Evolutionary conservation across 2,888 invertebrate species (phyloP).

Genomic region (Mesoligia furuncula): DNA sequence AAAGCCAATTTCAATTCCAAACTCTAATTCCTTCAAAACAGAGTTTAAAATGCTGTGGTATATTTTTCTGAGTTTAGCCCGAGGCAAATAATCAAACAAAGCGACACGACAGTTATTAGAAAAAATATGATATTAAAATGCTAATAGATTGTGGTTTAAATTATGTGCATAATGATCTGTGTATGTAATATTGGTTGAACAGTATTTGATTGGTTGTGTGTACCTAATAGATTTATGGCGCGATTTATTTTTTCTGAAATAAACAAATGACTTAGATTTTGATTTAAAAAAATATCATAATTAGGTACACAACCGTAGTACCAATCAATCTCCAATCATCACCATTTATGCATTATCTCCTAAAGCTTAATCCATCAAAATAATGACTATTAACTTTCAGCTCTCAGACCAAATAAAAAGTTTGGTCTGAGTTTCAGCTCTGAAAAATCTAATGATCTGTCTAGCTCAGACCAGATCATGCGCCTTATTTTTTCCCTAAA

Average conservation of each 20-base stretch:
- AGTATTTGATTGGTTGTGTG: not conserved
- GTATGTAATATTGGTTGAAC: not conserved
- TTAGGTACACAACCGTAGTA: not conserved
- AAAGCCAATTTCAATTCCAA: not conserved
- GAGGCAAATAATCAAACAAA: not conserved
- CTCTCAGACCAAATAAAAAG: not conserved
- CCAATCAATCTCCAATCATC: slow-evolving; percentile 1
- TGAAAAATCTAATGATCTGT: slow-evolving; percentile 25
- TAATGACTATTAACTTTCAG: not conserved
- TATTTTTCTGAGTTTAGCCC: not conserved
- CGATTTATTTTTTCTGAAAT: not conserved
- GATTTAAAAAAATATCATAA: not conserved
- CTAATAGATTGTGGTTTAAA: slow-evolving; percentile 29
- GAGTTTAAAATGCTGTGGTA: slow-evolving; percentile 7
- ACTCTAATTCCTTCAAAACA: not conserved
- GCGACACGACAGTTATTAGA: slow-evolving; percentile 32
- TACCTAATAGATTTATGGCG: not conserved
- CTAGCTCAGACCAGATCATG: slow-evolving; percentile 8
- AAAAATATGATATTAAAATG: slow-evolving; percentile 32
- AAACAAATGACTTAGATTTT: not conserved
- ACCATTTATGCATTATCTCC: not conserved
- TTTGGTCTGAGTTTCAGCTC: not conserved
- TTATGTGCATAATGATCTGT: slow-evolving; percentile 24
- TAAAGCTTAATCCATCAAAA: slow-evolving; percentile 6
- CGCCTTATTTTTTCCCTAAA: slow-evolving; percentile 6